Conservation (phyloP, 2,797 vertebrate genomes). For the Myiotriccus ornatus region DNA sequence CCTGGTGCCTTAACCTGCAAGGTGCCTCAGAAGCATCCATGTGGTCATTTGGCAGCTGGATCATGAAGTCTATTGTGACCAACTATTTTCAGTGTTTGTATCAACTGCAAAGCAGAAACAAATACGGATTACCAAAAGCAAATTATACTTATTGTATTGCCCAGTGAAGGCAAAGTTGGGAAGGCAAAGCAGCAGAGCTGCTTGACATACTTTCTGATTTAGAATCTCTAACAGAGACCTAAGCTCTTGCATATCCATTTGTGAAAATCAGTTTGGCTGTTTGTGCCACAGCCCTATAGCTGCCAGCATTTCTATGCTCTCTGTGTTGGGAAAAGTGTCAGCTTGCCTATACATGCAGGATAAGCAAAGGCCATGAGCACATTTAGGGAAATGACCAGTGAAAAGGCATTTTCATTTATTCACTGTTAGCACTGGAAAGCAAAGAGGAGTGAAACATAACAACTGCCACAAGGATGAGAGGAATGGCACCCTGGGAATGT, state of each 20-base stretch:
- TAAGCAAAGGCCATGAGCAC: not conserved
- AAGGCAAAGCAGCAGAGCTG: slow-evolving; percentile 10
- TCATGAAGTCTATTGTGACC: not conserved
- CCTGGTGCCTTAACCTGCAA: not conserved
- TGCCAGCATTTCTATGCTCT: not conserved
- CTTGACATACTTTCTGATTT: slow-evolving; percentile 9
- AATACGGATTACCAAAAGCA: slow-evolving; percentile 9
- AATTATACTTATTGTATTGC: not conserved
- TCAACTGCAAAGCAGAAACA: slow-evolving; percentile 19
- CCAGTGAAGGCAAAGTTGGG: not conserved
- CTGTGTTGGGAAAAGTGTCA: not conserved
- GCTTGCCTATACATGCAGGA: not conserved
- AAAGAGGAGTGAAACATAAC: slow-evolving; percentile 26
- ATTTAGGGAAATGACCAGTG: not conserved
- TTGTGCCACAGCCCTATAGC: not conserved
- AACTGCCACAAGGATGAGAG: not conserved
- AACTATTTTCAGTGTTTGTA: slow-evolving; percentile 1
- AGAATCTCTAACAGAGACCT: not conserved
- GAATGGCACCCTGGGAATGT: not conserved
- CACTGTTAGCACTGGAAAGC: not conserved
- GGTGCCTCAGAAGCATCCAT: not conserved
- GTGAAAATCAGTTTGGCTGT: not conserved
- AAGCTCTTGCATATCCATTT: not conserved
- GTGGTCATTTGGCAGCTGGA: not conserved
- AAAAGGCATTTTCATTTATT: slow-evolving; percentile 32